Base-by-base conservation (phyloP, 2,888 invertebrate species). In the Drosophila multiciliata region DNA sequence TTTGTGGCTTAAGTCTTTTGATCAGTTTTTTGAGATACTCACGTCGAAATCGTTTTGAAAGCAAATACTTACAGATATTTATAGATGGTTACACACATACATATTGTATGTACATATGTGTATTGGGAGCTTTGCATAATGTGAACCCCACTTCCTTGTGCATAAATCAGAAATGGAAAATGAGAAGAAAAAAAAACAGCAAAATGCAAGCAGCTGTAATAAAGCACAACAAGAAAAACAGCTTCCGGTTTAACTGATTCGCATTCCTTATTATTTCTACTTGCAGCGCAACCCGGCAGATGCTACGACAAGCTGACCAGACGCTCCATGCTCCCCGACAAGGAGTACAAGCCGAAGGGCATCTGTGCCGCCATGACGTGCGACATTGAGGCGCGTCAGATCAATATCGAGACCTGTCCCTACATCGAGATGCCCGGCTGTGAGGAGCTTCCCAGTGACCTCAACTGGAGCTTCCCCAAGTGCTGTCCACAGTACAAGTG, bases 331-430 rank as follows among this genome's bases (percentile, higher is more conserved):
- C 80, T 92, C 58, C 93, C 92, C 64, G 82, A 90, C 75, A 93
- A 93, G 88, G 93, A 92, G 69, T 93, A 93, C 83, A 91, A 90
- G 74, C 92, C 92, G 78, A 93, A 92, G 87, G 93, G 93, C 80
- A 92, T 93, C 72, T 93, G 93, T 73, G 93, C 93, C 55, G 86
- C 90, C 36, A 91, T 93, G 91, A 92, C 91, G 70, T 93, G 93
- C 84, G 91, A 92, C 83, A 87, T 91, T 75, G 74, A 87, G 54
- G 78, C 89, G 53, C 89, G 88, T 63, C 87, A 89, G 63, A 92
- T 93, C 67, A 91, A 92, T 74, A 92, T 93, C 83, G 92, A 92
- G 87, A 93, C 93, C 66, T 93, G 93, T 77, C 93, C 93, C 69
- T 90, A 85, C 59, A 83, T 93, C 66, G 93, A 93, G 67, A 91